phyloP scores from a whole-genome alignment of 1,140 invertebrate genomes.

The Drosophila cardini region DNA sequence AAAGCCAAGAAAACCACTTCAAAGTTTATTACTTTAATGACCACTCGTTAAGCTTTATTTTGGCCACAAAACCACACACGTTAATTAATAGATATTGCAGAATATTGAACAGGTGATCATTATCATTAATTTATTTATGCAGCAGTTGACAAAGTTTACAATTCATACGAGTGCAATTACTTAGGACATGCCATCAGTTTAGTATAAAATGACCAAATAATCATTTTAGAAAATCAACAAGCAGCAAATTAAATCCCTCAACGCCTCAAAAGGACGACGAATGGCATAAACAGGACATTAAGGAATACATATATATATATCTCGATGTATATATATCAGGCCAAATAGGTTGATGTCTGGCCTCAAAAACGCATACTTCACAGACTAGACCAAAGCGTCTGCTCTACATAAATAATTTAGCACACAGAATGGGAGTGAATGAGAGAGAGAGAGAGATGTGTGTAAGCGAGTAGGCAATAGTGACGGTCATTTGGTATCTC shows the following conservation, averaged over 20 bases:
- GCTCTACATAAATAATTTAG: constrained; percentile 52
- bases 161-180: constrained; percentile 67
- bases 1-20: neutral
- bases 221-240: constrained; percentile 70
- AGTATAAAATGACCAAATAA: constrained; percentile 72
- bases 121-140: constrained; percentile 19
- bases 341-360: constrained; percentile 48
- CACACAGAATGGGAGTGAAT: constrained; percentile 2
- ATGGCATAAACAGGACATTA: constrained; percentile 78
- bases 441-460: constrained; percentile 22
- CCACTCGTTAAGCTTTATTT: neutral
- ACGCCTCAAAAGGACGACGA: constrained; percentile 31
- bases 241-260: constrained; percentile 48
- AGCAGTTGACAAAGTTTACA: constrained; percentile 60
- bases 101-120: constrained; percentile 12
- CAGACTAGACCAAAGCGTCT: constrained; percentile 8
- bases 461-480: constrained; percentile 17
- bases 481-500: constrained; percentile 32
- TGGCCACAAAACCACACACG: constrained; percentile 5
- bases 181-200: constrained; percentile 52
- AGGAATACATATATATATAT: constrained; percentile 60
- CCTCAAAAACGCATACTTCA: constrained; percentile 8
- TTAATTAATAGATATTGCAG: neutral
- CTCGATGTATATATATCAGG: constrained; percentile 63
- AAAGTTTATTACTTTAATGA: neutral